Conservation (phyloP, 2,888 invertebrate species). For the Panopea generosa region DNA sequence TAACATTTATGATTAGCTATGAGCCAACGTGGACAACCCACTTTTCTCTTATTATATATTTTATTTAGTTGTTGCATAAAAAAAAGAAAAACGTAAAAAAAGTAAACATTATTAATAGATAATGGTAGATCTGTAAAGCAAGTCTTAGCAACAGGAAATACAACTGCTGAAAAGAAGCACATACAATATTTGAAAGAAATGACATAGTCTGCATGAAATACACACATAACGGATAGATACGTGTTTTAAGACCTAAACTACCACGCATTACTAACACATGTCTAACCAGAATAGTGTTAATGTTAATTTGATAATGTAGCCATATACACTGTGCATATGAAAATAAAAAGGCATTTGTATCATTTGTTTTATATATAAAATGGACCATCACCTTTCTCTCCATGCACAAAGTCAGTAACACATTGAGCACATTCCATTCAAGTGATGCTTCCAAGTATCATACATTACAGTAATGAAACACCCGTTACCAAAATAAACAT, state of each 20-base stretch:
- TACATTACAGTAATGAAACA: conserved; percentile 5
- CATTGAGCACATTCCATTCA: conserved; percentile 2
- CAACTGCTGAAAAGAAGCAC: too few species aligned
- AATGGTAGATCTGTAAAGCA: too few species aligned
- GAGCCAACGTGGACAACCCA: too few species aligned
- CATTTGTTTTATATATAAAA: neutral
- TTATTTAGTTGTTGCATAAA: too few species aligned
- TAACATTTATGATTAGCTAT: too few species aligned
- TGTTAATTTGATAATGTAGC: neutral
- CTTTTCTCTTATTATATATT: too few species aligned
- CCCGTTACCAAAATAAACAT: conserved; percentile 49
- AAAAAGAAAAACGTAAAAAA: too few species aligned
- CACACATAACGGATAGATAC: too few species aligned
- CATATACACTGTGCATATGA: conserved; percentile 14
- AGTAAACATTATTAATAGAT: too few species aligned
- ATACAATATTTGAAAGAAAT: too few species aligned
- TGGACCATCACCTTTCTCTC: conserved; percentile 8
- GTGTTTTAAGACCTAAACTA: conserved; percentile 5
- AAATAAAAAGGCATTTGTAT: conserved; percentile 8
- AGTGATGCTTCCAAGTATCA: neutral
- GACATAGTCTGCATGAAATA: too few species aligned
- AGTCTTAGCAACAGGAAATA: too few species aligned
- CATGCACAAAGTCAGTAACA: conserved; percentile 8
- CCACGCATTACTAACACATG: conserved; percentile 5
- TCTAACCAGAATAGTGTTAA: conserved; percentile 6